Percentiles rank a stretch among this genome's conserved stretches.
phyloP scores from a whole-genome alignment of 2,797 vertebrate species.

The Sorex maritimensis region DNA sequence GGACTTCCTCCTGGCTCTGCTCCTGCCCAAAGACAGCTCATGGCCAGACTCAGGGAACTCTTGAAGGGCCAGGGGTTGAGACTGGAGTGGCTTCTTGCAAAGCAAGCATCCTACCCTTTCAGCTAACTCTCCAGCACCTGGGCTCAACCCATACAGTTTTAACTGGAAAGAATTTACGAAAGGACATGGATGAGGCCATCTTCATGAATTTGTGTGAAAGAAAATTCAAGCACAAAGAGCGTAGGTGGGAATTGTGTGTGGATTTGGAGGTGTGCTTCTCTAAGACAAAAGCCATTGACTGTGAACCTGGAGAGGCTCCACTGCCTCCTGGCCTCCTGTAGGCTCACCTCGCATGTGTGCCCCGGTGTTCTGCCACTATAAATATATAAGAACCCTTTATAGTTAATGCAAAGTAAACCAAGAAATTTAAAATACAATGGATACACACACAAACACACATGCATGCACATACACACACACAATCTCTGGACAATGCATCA shows the following conservation, averaged over 20 bases:
- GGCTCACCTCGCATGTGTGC: too few relatives aligned
- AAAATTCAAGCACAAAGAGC: background rate
- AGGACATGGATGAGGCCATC: background rate
- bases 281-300: background rate
- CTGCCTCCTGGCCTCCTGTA: too few relatives aligned
- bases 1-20: too few relatives aligned
- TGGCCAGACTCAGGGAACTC: too few relatives aligned
- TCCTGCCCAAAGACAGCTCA: too few relatives aligned
- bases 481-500: slow-evolving; percentile 44
- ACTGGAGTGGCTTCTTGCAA: too few relatives aligned
- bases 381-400: slow-evolving; percentile 26
- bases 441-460: background rate
- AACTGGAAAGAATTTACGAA: background rate
- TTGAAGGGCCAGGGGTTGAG: too few relatives aligned
- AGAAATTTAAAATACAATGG: slow-evolving; percentile 38
- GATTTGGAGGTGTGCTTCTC: background rate
- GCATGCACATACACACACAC: background rate
- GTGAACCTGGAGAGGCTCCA: too few relatives aligned
- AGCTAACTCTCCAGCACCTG: too few relatives aligned
- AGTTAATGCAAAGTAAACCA: slow-evolving; percentile 5
- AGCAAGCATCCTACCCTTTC: too few relatives aligned
- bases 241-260: background rate
- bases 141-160: too few relatives aligned
- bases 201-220: background rate
- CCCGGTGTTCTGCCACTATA: too few relatives aligned